Percentiles rank a stretch among this genome's conserved stretches.
phyloP scores from a whole-genome alignment of 37 sponge, comb jelly and placozoan species.

The Ianthella basta region DNA sequence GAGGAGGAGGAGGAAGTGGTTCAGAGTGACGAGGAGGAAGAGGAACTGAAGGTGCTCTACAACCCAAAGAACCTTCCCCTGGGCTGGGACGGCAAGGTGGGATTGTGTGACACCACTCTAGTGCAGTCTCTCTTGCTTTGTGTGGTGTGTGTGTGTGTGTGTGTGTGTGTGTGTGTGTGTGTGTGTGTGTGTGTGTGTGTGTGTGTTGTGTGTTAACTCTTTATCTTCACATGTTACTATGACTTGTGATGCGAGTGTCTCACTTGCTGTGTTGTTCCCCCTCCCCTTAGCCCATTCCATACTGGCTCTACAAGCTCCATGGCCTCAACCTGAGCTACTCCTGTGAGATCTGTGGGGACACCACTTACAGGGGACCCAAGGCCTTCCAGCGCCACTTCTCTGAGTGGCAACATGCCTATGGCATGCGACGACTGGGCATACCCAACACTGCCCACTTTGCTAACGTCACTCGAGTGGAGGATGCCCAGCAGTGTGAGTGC shows the following conservation, averaged over 20 bases:
- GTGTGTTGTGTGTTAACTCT: no score
- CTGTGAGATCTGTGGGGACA: conserved; percentile 98
- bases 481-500: conserved; percentile 84
- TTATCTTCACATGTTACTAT: no score
- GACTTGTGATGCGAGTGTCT: no score
- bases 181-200: not conserved
- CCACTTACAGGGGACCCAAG: conserved; percentile 93
- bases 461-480: conserved; percentile 90
- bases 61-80: conserved; percentile 99
- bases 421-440: conserved; percentile 98
- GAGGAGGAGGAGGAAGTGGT: conserved; percentile 66
- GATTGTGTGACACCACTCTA: not conserved
- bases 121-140: not conserved
- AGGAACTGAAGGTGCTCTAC: conserved; percentile 86
- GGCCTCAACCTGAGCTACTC: conserved; percentile 95
- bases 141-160: not conserved
- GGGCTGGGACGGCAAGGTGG: conserved; percentile 98
- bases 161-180: not conserved
- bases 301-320: conserved; percentile 99
- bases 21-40: conserved; percentile 65
- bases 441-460: conserved; percentile 99
- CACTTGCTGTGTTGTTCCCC: not conserved
- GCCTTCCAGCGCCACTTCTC: conserved; percentile 98
- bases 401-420: conserved; percentile 98
- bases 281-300: conserved; percentile 88